phyloP scores from a whole-genome alignment of 2,888 invertebrate species.

The Rhingia campestris region DNA sequence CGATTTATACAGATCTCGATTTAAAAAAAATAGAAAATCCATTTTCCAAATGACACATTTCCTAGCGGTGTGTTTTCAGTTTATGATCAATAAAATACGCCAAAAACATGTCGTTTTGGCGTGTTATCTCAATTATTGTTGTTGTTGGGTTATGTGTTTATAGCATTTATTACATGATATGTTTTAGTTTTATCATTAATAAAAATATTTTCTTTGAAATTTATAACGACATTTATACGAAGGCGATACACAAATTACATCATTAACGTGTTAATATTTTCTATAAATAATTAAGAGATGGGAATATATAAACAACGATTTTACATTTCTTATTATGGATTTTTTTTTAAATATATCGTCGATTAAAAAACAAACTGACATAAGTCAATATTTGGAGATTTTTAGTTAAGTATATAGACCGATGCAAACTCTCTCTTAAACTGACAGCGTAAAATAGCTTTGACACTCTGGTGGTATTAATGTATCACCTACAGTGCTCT shows the following conservation, averaged over 20 bases:
- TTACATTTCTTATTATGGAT: not conserved
- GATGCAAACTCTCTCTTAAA: too few species aligned
- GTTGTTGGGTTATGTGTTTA: not conserved
- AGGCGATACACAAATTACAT: slow-evolving; percentile 14
- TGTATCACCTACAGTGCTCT: too few species aligned
- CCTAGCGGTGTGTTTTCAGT: not conserved
- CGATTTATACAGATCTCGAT: not conserved
- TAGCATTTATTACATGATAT: not conserved
- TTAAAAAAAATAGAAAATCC: slow-evolving; percentile 2
- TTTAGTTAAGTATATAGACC: too few species aligned
- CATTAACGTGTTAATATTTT: slow-evolving; percentile 21
- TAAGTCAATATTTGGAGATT: too few species aligned
- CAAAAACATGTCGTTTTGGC: slow-evolving; percentile 19
- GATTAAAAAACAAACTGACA: too few species aligned
- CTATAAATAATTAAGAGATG: slow-evolving; percentile 21
- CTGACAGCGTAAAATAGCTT: too few species aligned
- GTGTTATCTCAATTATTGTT: slow-evolving; percentile 18
- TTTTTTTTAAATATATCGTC: too few species aligned
- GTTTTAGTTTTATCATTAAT: slow-evolving; percentile 15
- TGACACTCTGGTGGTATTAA: too few species aligned
- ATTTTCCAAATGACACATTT: slow-evolving; percentile 9
- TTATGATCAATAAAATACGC: slow-evolving; percentile 35
- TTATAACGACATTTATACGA: slow-evolving; percentile 26
- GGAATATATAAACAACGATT: not conserved
- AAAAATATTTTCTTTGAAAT: slow-evolving; percentile 1